Evolutionary conservation across 2,888 invertebrate species (phyloP).

Genomic region (Crocallis elinguaria): DNA sequence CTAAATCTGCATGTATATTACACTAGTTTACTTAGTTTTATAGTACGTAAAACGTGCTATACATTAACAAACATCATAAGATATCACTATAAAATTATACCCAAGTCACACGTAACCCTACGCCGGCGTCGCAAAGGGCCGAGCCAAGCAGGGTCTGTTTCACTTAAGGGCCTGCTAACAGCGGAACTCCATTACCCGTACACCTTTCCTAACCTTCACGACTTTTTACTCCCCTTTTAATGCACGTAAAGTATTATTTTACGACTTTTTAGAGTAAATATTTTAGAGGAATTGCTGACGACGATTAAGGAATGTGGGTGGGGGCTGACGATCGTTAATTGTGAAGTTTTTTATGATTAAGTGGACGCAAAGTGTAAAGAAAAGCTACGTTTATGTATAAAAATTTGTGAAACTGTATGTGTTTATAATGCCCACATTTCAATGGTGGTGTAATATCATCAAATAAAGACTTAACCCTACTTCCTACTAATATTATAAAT

Average conservation of each 20-base stretch:
- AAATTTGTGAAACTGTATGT: too few species aligned
- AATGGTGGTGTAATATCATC: too few species aligned
- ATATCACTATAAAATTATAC: slow-evolving; percentile 16
- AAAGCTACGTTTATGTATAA: too few species aligned
- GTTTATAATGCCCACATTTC: too few species aligned
- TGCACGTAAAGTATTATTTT: slow-evolving; percentile 60
- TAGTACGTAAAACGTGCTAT: not conserved
- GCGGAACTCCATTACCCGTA: slow-evolving; percentile 75
- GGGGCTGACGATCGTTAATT: not conserved
- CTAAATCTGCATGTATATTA: too few species aligned
- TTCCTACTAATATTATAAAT: too few species aligned
- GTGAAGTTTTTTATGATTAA: too few species aligned
- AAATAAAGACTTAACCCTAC: too few species aligned
- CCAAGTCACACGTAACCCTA: slow-evolving; percentile 19
- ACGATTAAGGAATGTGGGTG: not conserved
- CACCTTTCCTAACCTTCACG: slow-evolving; percentile 47
- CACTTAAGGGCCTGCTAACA: slow-evolving; percentile 52
- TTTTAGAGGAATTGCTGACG: slow-evolving; percentile 1
- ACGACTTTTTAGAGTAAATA: slow-evolving; percentile 30
- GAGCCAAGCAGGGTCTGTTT: slow-evolving; percentile 51
- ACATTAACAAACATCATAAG: slow-evolving; percentile 10
- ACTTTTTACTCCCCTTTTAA: slow-evolving; percentile 40
- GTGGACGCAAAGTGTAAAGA: too few species aligned
- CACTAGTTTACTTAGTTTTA: too few species aligned
- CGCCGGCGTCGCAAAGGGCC: slow-evolving; percentile 4